Percentiles rank a stretch among this genome's conserved stretches.
These are phyloP conservation scores for Pogonomyrmex barbatus DNA, from an alignment of 1,140 invertebrate species.

Conservation along the genomic window DNA sequence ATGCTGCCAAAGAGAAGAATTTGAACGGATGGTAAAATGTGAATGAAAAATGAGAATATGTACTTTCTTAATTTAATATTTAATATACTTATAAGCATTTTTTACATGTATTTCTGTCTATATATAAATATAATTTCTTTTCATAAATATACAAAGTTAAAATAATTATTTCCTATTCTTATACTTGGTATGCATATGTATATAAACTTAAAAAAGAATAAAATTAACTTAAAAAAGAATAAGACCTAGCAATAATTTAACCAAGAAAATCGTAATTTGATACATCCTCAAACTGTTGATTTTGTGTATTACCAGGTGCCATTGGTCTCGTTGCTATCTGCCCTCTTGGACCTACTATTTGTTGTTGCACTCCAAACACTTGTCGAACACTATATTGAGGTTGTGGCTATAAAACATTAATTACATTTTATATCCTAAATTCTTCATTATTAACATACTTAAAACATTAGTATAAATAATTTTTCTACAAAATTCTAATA, in stretches of 20 bases:
- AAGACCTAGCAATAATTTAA: conserved; percentile 68
- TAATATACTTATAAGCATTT: conserved; percentile 13
- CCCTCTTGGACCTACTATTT: conserved; percentile 83
- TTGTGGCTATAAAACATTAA: conserved; percentile 80
- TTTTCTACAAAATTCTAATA: neutral
- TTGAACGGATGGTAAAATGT: neutral
- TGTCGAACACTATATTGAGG: conserved; percentile 83
- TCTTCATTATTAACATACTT: neutral
- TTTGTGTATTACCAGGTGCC: conserved; percentile 82
- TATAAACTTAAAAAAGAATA: neutral
- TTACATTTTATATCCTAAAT: neutral
- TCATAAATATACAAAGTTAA: conserved; percentile 26
- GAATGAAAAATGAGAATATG: neutral
- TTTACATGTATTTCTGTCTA: conserved; percentile 9
- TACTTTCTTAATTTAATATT: neutral
- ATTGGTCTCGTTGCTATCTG: conserved; percentile 83
- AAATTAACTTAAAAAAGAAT: conserved; percentile 7
- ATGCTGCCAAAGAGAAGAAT: neutral
- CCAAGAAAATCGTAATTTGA: conserved; percentile 85
- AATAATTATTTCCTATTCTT: neutral
- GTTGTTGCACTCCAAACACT: conserved; percentile 85
- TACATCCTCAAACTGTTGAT: conserved; percentile 86
- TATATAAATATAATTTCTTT: conserved; percentile 15
- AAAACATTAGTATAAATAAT: conserved; percentile 20
- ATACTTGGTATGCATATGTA: neutral